These are phyloP conservation scores for Nothoprocta pentlandii DNA, from an alignment of 2,113 vertebrate genomes.

Conservation along the genomic window DNA sequence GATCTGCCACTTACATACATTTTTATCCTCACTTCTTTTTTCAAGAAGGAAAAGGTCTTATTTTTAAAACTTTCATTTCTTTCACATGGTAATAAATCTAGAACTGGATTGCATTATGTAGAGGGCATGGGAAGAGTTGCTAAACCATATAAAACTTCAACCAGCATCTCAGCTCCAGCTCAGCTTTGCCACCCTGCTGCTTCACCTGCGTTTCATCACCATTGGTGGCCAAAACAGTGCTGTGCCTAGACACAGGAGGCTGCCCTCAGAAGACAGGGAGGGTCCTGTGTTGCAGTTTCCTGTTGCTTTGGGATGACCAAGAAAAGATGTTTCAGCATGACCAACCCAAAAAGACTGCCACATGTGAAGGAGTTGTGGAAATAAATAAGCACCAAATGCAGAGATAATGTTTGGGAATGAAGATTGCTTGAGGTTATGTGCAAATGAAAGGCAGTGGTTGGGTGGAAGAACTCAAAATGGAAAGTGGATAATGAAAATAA, in stretches of 20 bases:
- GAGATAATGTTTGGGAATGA: not conserved
- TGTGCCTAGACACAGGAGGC: not conserved
- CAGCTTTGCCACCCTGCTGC: not conserved
- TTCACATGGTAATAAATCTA: not conserved
- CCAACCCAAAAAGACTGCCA: not conserved
- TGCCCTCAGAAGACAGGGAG: not conserved
- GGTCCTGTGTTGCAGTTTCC: not conserved
- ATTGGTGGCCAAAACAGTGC: rapidly evolving
- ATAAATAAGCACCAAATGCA: not conserved
- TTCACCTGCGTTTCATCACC: not conserved
- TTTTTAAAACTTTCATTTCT: not conserved
- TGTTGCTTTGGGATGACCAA: not conserved
- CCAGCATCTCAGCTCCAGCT: not conserved
- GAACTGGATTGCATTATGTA: not conserved
- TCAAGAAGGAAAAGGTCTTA: not conserved
- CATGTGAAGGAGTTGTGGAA: not conserved
- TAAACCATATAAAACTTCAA: not conserved
- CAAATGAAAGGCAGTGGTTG: not conserved
- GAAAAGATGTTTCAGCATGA: not conserved
- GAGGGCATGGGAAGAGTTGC: not conserved
- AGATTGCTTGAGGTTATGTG: not conserved
- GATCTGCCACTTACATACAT: not conserved
- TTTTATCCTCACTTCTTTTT: not conserved
- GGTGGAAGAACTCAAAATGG: not conserved
- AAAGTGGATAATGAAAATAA: not conserved